Percentiles rank a stretch among this genome's conserved stretches.
phyloP scores from a whole-genome alignment of 2,888 invertebrate genomes.

The Drosophila melanosoma region DNA sequence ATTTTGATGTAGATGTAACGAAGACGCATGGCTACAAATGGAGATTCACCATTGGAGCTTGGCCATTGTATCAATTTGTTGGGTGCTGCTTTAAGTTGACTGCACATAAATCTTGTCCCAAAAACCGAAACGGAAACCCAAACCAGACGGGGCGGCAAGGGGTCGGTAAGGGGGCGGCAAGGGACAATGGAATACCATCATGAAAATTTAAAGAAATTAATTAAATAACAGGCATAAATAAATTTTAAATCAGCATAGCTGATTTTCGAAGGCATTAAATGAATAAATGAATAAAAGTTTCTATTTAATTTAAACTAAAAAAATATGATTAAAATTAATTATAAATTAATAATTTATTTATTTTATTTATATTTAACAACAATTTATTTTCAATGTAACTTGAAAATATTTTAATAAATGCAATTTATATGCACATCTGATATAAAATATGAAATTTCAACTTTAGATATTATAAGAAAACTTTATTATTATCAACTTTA shows the following conservation, averaged over 20 bases:
- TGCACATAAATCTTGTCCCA: conserved; percentile 48
- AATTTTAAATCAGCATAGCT: conserved; percentile 26
- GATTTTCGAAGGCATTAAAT: neutral
- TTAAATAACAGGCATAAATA: conserved; percentile 53
- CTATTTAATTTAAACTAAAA: neutral
- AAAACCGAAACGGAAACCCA: conserved; percentile 12
- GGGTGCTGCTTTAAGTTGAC: conserved; percentile 33
- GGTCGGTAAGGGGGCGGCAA: neutral
- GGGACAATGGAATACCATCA: neutral
- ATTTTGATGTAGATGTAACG: conserved; percentile 12
- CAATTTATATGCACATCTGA: neutral
- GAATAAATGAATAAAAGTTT: neutral
- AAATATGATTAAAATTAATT: neutral
- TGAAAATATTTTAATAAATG: neutral
- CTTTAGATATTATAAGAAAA: neutral
- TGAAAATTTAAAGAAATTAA: conserved; percentile 52
- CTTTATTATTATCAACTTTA: neutral
- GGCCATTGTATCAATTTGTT: conserved; percentile 37
- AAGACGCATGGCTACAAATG: conserved; percentile 31
- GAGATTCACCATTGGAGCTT: conserved; percentile 27
- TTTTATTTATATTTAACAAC: too few species aligned
- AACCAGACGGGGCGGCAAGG: neutral
- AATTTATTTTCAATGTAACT: neutral
- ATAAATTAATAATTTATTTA: too few species aligned
- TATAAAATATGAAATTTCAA: neutral